Evolutionary conservation across 2,888 invertebrate species (phyloP).

Genomic region (Dryadula phaetusa): DNA sequence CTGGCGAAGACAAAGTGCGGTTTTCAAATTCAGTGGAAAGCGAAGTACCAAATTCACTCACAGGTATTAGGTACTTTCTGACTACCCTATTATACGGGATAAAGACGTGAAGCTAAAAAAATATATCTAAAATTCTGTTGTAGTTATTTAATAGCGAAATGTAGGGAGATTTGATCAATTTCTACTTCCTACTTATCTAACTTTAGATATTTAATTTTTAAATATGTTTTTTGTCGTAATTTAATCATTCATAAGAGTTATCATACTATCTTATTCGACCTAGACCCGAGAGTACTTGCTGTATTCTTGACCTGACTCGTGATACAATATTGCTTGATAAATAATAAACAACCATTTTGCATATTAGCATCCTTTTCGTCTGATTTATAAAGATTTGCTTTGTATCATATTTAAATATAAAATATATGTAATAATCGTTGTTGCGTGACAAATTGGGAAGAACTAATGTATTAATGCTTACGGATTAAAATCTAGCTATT

Average conservation of each 20-base stretch:
- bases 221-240: background rate
- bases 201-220: background rate
- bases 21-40: no score
- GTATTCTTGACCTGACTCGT: constrained; percentile 32
- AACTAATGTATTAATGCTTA: no score
- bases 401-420: background rate
- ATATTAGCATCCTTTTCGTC: constrained; percentile 23
- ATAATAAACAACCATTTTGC: constrained; percentile 28
- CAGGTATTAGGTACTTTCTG: no score
- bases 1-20: no score
- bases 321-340: constrained; percentile 30
- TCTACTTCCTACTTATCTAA: no score
- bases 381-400: background rate
- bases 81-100: no score
- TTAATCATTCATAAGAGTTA: constrained; percentile 25
- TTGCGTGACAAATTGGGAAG: background rate
- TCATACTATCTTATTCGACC: constrained; percentile 31
- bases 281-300: constrained; percentile 26
- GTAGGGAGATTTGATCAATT: no score
- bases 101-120: no score
- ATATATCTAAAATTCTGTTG: no score
- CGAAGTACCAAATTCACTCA: no score
- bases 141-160: no score
- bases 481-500: no score
- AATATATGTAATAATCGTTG: background rate